Evolutionary conservation across 92 coral and sea anemone species (phyloP).

Genomic region (Parazoanthus atlanticus): DNA sequence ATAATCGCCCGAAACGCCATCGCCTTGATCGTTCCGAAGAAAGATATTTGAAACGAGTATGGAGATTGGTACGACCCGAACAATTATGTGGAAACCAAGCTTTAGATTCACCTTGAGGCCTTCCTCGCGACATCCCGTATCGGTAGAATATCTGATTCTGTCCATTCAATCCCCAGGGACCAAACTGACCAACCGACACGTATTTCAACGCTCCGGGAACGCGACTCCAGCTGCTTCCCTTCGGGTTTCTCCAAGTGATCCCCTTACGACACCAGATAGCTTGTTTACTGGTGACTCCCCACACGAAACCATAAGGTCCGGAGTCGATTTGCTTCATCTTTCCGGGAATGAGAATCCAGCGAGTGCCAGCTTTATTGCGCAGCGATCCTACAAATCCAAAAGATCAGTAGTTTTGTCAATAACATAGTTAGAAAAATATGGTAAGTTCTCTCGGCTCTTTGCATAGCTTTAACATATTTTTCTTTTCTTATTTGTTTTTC

Average conservation of each 20-base stretch:
- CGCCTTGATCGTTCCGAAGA: too few relatives aligned
- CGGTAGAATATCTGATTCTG: neutral
- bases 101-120: neutral
- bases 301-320: neutral
- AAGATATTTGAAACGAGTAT: too few relatives aligned
- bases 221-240: neutral
- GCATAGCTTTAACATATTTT: too few relatives aligned
- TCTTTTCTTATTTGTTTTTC: too few relatives aligned
- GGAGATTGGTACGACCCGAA: too few relatives aligned
- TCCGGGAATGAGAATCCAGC: neutral
- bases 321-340: slow-evolving; percentile 4
- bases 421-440: too few relatives aligned
- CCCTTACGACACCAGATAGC: neutral
- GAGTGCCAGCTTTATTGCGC: slow-evolving; percentile 1
- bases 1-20: too few relatives aligned
- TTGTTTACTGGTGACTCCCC: neutral
- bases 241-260: neutral
- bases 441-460: too few relatives aligned
- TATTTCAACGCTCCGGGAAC: neutral
- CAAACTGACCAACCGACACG: neutral
- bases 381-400: neutral
- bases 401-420: neutral
- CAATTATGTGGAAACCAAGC: too few relatives aligned
- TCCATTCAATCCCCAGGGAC: neutral
- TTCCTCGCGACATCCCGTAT: neutral